Evolutionary conservation across 2,888 invertebrate genomes (phyloP).

Genomic region (Pheosia gnoma): DNA sequence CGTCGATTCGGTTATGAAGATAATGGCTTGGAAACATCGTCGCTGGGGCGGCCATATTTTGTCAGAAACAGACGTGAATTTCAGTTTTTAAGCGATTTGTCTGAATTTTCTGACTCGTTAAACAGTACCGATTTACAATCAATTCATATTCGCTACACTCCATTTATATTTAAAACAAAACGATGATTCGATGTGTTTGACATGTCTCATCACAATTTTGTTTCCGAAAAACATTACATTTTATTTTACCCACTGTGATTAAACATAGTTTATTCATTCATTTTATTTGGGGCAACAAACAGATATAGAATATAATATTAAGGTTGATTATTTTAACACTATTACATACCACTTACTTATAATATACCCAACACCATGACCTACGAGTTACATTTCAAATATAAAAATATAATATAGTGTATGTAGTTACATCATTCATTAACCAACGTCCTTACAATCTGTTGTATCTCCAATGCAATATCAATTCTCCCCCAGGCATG

Average conservation of each 20-base stretch:
- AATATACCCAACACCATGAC: no score
- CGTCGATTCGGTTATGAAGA: no score
- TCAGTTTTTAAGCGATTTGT: constrained; percentile 50
- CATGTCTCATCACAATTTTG: neutral
- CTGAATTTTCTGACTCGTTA: constrained; percentile 63
- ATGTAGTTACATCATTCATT: neutral
- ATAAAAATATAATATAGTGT: neutral
- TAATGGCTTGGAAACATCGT: no score
- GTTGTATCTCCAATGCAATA: constrained; percentile 4
- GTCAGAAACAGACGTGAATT: constrained; percentile 55
- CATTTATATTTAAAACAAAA: constrained; percentile 8
- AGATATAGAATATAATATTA: no score
- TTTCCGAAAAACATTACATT: neutral
- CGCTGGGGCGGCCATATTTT: constrained; percentile 22
- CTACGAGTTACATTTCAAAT: no score
- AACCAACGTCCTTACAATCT: constrained; percentile 7
- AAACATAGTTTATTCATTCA: no score
- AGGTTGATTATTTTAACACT: no score
- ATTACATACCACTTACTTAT: no score
- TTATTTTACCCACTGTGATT: neutral
- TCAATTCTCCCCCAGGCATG: constrained; percentile 22
- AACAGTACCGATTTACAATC: constrained; percentile 61
- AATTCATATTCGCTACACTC: constrained; percentile 35
- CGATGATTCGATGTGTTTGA: neutral
- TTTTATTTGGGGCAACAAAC: no score